phyloP scores from a whole-genome alignment of 2,113 vertebrate genomes.

The Heptranchias perlo region DNA sequence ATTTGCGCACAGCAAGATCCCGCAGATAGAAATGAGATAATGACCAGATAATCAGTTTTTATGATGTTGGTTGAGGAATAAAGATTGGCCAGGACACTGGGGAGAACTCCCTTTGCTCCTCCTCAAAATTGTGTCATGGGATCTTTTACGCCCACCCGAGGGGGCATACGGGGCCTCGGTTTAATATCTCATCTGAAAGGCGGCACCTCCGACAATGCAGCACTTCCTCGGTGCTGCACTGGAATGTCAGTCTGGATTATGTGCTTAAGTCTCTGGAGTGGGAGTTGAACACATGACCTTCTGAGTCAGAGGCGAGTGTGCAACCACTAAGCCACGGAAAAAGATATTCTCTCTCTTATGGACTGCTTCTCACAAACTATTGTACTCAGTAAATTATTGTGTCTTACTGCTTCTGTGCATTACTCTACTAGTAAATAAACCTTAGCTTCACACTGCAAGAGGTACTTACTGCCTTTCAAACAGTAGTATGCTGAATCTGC shows the following conservation, averaged over 20 bases:
- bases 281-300: neutral
- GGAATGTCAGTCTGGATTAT: too few species aligned
- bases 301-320: neutral
- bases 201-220: neutral
- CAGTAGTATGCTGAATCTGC: too few species aligned
- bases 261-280: neutral
- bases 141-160: neutral
- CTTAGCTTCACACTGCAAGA: too few species aligned
- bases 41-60: neutral
- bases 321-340: neutral
- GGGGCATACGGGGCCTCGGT: neutral
- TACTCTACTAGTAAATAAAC: neutral
- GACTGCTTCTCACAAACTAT: neutral
- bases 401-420: neutral
- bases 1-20: too few species aligned
- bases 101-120: neutral
- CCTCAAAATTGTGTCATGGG: neutral
- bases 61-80: neutral
- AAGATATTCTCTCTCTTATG: neutral
- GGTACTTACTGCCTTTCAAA: too few species aligned
- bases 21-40: neutral
- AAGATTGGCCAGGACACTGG: neutral
- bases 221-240: too few species aligned
- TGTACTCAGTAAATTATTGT: neutral
- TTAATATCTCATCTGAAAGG: neutral